A percentile compares a stretch with the other conserved stretches of the same genome.
phyloP scores from a whole-genome alignment of 2,797 vertebrate species.

The Sebastes minor region DNA sequence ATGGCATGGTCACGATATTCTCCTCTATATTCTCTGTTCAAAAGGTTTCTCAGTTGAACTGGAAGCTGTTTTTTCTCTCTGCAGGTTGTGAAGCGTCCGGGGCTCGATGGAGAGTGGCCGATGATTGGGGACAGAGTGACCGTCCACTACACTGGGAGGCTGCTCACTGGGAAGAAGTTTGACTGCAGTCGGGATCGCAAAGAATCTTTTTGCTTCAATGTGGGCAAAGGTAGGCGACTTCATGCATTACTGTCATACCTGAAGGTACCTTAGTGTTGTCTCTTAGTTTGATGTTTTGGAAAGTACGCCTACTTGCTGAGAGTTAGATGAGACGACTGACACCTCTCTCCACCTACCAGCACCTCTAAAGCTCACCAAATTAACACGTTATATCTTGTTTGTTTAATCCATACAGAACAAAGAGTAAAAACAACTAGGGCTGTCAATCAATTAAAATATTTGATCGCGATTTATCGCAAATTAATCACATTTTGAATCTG shows the following conservation, averaged over 20 bases:
- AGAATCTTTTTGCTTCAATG: constrained; percentile 91
- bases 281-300: background rate
- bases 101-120: constrained; percentile 85
- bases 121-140: constrained; percentile 96
- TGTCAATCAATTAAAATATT: too few species aligned
- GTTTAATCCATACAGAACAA: background rate
- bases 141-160: constrained; percentile 93
- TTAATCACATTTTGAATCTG: too few species aligned
- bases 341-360: background rate
- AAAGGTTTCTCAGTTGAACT: background rate
- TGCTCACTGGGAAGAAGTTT: constrained; percentile 92
- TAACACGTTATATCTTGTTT: background rate
- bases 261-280: background rate
- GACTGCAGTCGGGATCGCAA: constrained; percentile 93
- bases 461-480: rapidly evolving
- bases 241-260: background rate
- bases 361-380: background rate
- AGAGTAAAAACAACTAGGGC: background rate
- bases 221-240: constrained; percentile 88
- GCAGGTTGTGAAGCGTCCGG: constrained; percentile 88
- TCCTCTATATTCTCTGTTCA: background rate
- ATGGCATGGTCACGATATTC: background rate
- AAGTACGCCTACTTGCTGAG: background rate
- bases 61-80: constrained; percentile 11
- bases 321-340: background rate